Base-by-base conservation (phyloP, 2,113 vertebrate genomes). In the Echinops telfairi region DNA sequence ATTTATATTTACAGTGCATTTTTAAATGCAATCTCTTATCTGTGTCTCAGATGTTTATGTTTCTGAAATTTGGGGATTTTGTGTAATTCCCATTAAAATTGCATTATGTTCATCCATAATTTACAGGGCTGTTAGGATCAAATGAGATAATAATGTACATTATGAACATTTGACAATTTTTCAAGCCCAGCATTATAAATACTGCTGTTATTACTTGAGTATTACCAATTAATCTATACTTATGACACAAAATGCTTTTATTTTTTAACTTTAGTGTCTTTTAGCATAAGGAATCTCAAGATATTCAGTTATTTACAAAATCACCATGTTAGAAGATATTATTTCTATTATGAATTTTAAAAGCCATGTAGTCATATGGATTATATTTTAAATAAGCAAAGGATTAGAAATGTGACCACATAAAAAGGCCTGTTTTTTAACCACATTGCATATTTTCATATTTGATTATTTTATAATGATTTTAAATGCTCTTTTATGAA, bases 91-190 rank as follows among this genome's bases (percentile, higher is more conserved):
- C 68, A 95, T 94, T 93, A 95, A 87, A 95, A 91, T 93, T 94
- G 19, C 75, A 85, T 88, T 80, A 75, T 81, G 77, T 89, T 95
- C 58, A 93, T 95, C 4, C 62, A 95, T 94, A 96, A 97, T 96
- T 96, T 93, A 96, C 4, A 90, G 1, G 25, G 8, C 75, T 90
- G 86, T 83, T 62, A 95, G 25, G 4, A 29, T 89, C 83, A 92
- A 80, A 80, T 86, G 64, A 88, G 83, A 71, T 95, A 89, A 85
- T 86, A 86, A 83, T 38, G 9, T 12, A 85, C 27, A 90, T 90
- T 90, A 87, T 27, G 22, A 79, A n/a, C 40, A 64, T 91, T 89
- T 78, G 85, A 79, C 31, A 94, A 58, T 23, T 62, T 71, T 92
- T 86, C 79, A 94, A 58, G 20, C 77, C 77, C 66, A 40, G 9